Evolutionary conservation across 2,113 vertebrate species (phyloP).

Genomic region (Sigmodon hispidus): DNA sequence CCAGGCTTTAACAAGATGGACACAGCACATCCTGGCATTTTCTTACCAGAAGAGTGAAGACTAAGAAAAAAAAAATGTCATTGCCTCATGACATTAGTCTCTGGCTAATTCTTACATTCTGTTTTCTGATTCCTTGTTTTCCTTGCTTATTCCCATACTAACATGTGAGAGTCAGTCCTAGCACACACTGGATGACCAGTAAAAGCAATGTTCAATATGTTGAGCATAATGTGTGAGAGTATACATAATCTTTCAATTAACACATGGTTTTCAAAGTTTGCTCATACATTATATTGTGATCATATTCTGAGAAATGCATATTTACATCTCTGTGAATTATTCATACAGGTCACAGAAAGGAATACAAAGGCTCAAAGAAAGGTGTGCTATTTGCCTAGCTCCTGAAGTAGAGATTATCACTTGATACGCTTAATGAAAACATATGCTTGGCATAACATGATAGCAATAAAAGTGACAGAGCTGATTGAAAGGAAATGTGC

Average conservation of each 20-base stretch:
- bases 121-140: background rate
- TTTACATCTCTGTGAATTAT: background rate
- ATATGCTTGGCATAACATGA: background rate
- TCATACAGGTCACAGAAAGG: constrained; percentile 15
- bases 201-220: background rate
- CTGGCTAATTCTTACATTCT: background rate
- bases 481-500: constrained; percentile 4
- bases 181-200: background rate
- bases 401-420: background rate
- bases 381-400: background rate
- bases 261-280: constrained; percentile 18
- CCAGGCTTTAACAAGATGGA: background rate
- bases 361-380: background rate
- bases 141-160: background rate
- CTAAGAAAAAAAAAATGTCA: background rate
- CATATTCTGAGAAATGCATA: background rate
- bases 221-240: background rate
- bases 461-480: constrained; percentile 12
- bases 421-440: background rate
- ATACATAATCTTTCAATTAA: constrained; percentile 20
- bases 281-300: background rate
- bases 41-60: background rate
- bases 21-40: background rate
- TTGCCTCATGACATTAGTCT: too few species aligned
- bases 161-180: too few species aligned